A percentile compares a stretch with the other conserved stretches of the same genome.
Conservation (phyloP, 1,140 invertebrate genomes). For the Piezodorus guildinii region DNA sequence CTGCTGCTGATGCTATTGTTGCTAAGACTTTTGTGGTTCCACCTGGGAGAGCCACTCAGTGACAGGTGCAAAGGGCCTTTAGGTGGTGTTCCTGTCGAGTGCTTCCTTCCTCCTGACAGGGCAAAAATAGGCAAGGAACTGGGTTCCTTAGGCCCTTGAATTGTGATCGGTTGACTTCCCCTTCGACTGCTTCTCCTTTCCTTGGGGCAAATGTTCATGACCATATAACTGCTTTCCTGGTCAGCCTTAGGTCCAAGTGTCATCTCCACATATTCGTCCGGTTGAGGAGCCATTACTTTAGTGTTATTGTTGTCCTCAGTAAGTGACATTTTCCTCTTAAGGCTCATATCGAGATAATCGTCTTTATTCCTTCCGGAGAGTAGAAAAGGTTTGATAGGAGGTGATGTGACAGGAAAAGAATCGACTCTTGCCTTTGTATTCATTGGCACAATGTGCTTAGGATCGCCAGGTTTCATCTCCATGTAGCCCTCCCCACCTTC, state of each 20-base stretch:
- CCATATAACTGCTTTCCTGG: slow-evolving; percentile 32
- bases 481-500: slow-evolving; percentile 30
- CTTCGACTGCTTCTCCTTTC: slow-evolving; percentile 33
- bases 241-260: slow-evolving; percentile 30
- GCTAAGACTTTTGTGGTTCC: slow-evolving; percentile 23
- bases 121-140: slow-evolving; percentile 32
- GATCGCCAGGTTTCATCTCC: slow-evolving; percentile 36
- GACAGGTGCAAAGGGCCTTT: slow-evolving; percentile 31
- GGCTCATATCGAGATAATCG: slow-evolving; percentile 36
- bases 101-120: slow-evolving; percentile 33
- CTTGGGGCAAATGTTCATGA: slow-evolving; percentile 32
- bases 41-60: background rate
- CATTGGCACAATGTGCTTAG: slow-evolving; percentile 25
- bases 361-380: slow-evolving; percentile 27
- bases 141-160: slow-evolving; percentile 38
- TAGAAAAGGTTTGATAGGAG: slow-evolving; percentile 24
- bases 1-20: slow-evolving; percentile 29
- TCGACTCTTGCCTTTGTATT: slow-evolving; percentile 24
- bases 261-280: slow-evolving; percentile 53
- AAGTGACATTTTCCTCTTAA: slow-evolving; percentile 28
- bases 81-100: slow-evolving; percentile 36
- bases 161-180: slow-evolving; percentile 45
- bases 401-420: slow-evolving; percentile 21
- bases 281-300: slow-evolving; percentile 34
- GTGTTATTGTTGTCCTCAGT: slow-evolving; percentile 30